phyloP scores from a whole-genome alignment of 2,888 invertebrate species.

The Polia nebulosa region DNA sequence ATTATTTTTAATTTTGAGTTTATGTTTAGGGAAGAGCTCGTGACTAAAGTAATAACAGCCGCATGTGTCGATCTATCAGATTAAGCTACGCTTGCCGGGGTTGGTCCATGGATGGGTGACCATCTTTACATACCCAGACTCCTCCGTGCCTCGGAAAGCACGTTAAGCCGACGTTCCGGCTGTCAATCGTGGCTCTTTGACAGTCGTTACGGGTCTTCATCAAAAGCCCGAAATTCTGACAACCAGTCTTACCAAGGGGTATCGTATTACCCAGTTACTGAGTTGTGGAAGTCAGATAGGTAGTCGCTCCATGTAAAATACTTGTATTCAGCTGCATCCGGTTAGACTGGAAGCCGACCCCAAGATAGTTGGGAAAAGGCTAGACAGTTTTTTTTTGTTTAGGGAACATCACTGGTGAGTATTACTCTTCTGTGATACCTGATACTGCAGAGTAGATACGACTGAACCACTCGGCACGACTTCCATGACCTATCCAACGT shows the following conservation, averaged over 20 bases:
- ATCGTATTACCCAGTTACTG: background rate
- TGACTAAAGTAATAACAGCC: background rate
- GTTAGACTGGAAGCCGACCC: too few species aligned
- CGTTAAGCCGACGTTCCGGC: background rate
- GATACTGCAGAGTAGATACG: too few species aligned
- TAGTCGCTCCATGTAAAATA: too few species aligned
- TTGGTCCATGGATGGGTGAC: background rate
- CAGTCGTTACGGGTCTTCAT: background rate
- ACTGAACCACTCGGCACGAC: too few species aligned
- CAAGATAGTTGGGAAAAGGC: background rate
- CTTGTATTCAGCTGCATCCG: too few species aligned
- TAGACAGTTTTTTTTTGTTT: too few species aligned
- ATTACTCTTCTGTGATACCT: background rate
- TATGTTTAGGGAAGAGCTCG: too few species aligned
- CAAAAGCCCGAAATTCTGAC: background rate
- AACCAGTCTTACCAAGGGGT: background rate
- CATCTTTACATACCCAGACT: too few species aligned
- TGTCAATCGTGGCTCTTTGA: background rate
- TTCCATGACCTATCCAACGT: background rate
- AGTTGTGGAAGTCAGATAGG: too few species aligned
- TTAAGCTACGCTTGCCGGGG: background rate
- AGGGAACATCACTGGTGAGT: too few species aligned
- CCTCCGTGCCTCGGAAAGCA: too few species aligned
- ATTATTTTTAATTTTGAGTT: too few species aligned
- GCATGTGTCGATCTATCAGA: background rate